phyloP scores from a whole-genome alignment of 2,797 vertebrate genomes.

The Rhinophrynus dorsalis region DNA sequence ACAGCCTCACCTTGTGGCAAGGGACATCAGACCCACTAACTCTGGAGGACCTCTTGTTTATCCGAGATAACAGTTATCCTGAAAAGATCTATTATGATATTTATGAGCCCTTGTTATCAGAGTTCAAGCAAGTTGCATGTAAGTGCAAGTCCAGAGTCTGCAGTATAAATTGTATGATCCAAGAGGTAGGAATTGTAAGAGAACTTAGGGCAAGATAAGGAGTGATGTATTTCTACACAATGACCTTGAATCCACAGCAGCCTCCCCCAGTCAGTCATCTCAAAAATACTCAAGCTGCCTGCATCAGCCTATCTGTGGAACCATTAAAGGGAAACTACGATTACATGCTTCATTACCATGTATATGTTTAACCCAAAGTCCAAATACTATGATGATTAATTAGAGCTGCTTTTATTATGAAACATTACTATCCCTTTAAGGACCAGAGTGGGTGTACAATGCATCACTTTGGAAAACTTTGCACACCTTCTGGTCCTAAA shows the following conservation, averaged over 20 bases:
- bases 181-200: not conserved
- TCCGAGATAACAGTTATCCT: constrained; percentile 74
- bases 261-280: no score
- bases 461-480: no score
- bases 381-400: no score
- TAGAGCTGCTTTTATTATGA: no score
- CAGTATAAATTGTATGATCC: not conserved
- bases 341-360: no score
- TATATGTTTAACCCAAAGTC: no score
- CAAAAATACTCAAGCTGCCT: no score
- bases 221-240: not conserved
- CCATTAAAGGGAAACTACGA: no score
- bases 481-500: no score
- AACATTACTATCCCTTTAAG: no score
- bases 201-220: not conserved
- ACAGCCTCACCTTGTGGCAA: constrained; percentile 84
- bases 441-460: no score
- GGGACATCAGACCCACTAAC: constrained; percentile 63
- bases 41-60: constrained; percentile 76
- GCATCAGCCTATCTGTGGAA: no score
- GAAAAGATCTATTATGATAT: constrained; percentile 81
- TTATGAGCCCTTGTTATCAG: constrained; percentile 77
- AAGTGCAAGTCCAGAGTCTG: constrained; percentile 50
- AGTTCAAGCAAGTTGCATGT: constrained; percentile 75
- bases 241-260: not conserved